Evolutionary conservation across 2,797 vertebrate genomes (phyloP), one percentile per base, ranked within the genome.

Genomic region (Merluccius polli): DNA sequence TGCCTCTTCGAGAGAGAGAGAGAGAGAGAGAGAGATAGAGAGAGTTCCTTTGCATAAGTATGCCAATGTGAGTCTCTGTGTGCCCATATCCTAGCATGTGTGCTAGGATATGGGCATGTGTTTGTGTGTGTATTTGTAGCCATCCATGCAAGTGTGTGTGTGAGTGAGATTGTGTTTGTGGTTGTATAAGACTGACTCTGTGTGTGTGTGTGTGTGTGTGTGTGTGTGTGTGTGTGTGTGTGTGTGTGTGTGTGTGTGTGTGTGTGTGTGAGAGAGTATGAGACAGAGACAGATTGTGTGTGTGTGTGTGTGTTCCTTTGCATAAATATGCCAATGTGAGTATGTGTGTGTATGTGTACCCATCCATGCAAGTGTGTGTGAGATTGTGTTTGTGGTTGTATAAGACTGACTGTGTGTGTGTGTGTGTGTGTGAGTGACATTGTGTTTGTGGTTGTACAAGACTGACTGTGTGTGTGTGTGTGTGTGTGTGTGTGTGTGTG

Each of bases 191-290:
- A 48, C 44, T 18, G 76, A n/a, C n/a, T n/a, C n/a, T 52, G 65
- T 27, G 31, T 52, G 72, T 52, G 65, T 29, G 63, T 29, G 41
- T n/a, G 71, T 16, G 27, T 63, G 70, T 75, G 70, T 52, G 6
- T 52, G 72, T 52, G 29, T 32, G 44, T 52, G 72, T 35, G 72
- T 29, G 36, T 35, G 65, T 44, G 71, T n/a, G n/a, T n/a, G n/a
- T n/a, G n/a, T 35, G 70, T 74, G 38, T 77, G 33, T 82, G 74
- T 29, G 68, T 15, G 30, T 11, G 72, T 15, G 68, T 30, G 76
- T 52, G 65, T 27, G 31, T 52, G 72, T 52, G 65, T 29, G 63
- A 36, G 41, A 24, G 71, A 11, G 27, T 63, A 65, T 75, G 70
- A 30, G 41, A 48, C 12, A 41, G 52, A 59, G 6, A 38, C 15